A percentile compares a stretch with the other conserved stretches of the same genome.
These are phyloP conservation scores for Stratiomys singularior DNA, from an alignment of 2,888 invertebrate species.

Conservation along the genomic window DNA sequence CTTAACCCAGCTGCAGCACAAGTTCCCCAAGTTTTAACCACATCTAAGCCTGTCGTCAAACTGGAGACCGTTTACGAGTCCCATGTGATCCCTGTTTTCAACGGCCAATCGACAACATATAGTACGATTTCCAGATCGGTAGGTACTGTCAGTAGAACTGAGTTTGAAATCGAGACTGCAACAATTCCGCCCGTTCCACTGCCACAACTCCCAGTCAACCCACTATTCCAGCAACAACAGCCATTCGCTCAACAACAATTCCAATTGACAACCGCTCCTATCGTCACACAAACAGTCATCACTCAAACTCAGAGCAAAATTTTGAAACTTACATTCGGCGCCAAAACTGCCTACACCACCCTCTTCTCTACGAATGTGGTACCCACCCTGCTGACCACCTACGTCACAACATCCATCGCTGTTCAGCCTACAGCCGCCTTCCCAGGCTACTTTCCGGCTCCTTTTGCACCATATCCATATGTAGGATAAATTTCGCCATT, in stretches of 20 bases:
- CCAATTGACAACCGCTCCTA: slow-evolving; percentile 80
- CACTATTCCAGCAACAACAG: slow-evolving; percentile 69
- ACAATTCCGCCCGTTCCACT: slow-evolving; percentile 72
- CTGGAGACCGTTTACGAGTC: slow-evolving; percentile 85
- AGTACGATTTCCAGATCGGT: slow-evolving; percentile 83
- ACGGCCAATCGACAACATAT: slow-evolving; percentile 78
- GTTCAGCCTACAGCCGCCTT: slow-evolving; percentile 77
- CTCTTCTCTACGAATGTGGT: slow-evolving; percentile 84
- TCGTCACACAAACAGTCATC: slow-evolving; percentile 82
- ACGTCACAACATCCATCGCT: slow-evolving; percentile 82
- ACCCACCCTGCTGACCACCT: slow-evolving; percentile 84
- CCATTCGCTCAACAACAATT: slow-evolving; percentile 69
- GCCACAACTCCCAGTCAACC: slow-evolving; percentile 61
- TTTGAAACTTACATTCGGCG: slow-evolving; percentile 88
- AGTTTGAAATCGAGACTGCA: slow-evolving; percentile 80
- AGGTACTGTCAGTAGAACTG: slow-evolving; percentile 81
- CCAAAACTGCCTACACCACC: slow-evolving; percentile 88
- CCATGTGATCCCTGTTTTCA: slow-evolving; percentile 81
- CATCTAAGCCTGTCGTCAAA: slow-evolving; percentile 80
- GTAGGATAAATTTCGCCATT: slow-evolving; percentile 69
- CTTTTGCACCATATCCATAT: slow-evolving; percentile 80
- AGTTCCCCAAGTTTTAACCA: slow-evolving; percentile 78
- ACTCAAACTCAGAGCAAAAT: slow-evolving; percentile 84
- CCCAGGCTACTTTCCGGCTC: slow-evolving; percentile 81
- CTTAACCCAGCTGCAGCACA: slow-evolving; percentile 74